Base-by-base conservation (phyloP, 2,888 invertebrate species). In the Lysandra bellargus region DNA sequence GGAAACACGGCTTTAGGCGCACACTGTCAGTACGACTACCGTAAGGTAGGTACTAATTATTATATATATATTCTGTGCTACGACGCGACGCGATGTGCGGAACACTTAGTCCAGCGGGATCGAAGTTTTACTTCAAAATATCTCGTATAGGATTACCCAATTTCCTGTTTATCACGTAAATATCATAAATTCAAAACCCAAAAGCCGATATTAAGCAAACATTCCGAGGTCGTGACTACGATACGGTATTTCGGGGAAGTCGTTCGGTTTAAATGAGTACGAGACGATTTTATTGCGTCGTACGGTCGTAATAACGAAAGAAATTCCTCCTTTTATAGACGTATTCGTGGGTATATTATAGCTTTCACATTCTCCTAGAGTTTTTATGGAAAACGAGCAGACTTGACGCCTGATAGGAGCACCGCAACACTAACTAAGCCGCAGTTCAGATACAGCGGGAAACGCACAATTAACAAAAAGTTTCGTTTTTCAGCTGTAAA, bases 311-410 rank as follows among this genome's bases (percentile, higher is more conserved):
- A 53, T 76, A 76, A 76, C 30, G 53, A 57, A 76, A 76, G 57
- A 76, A 76, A 76, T 57, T 33, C 76, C 49, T 49, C 75, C 57
- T 76, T 76, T 76, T 76, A 76, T 76, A 33, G 76, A 53, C 57
- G 57, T 57, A 57, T 57, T 57, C 57, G 57, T 57, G 17, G 57
- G 57, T 57, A 57, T 17, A 40, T 44, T 40, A 33, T n/a, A n/a
- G 61, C 23, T 5, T 23, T 23, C 61, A 61, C 61, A 17, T 23
- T 23, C 61, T 23, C 23, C 23, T 23, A 61, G n/a, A 61, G 23
- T 23, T n/a, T 14, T 57, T 17, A 57, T 17, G 17, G 57, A 57
- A 14, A 57, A 57, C 57, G 57, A 57, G 57, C 57, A 4, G 17
- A 14, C 14, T 57, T 1, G 14, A 17, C 57, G 57, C 57, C 57